Conservation (phyloP, 2,113 vertebrate genomes). For the Brachyhypopomus gauderio region DNA sequence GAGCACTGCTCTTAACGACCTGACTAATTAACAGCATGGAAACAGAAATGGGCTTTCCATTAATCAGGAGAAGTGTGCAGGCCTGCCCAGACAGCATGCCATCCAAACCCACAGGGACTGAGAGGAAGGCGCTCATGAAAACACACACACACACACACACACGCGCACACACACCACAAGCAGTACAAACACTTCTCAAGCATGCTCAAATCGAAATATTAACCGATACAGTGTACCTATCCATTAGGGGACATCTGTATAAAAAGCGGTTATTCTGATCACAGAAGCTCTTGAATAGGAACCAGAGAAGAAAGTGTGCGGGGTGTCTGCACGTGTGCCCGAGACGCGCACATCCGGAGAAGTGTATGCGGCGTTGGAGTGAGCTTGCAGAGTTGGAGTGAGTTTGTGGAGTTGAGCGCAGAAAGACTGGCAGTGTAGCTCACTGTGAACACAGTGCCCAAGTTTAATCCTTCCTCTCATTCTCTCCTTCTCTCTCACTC, state of each 20-base stretch:
- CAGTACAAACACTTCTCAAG: not conserved
- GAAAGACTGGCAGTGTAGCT: slow-evolving; percentile 62
- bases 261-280: not conserved
- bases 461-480: slow-evolving; percentile 76
- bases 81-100: slow-evolving; percentile 79
- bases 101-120: slow-evolving; percentile 70
- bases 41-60: slow-evolving; percentile 79
- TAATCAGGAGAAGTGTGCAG: slow-evolving; percentile 76
- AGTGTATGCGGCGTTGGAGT: slow-evolving; percentile 41
- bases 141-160: slow-evolving; percentile 60
- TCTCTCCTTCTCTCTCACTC: slow-evolving; percentile 77
- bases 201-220: not conserved
- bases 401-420: slow-evolving; percentile 37
- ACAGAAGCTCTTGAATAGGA: slow-evolving; percentile 18
- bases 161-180: slow-evolving; percentile 49
- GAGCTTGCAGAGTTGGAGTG: slow-evolving; percentile 44
- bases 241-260: not conserved
- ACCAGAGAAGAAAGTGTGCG: slow-evolving; percentile 58
- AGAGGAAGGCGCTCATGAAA: slow-evolving; percentile 63
- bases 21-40: slow-evolving; percentile 80
- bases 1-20: slow-evolving; percentile 75
- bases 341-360: not conserved
- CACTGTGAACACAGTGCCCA: slow-evolving; percentile 77
- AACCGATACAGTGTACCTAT: not conserved
- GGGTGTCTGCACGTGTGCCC: slow-evolving; percentile 64